These are phyloP conservation scores for Cyprinodon brontotheroides DNA, from an alignment of 2,113 vertebrate genomes.

Conservation along the genomic window DNA sequence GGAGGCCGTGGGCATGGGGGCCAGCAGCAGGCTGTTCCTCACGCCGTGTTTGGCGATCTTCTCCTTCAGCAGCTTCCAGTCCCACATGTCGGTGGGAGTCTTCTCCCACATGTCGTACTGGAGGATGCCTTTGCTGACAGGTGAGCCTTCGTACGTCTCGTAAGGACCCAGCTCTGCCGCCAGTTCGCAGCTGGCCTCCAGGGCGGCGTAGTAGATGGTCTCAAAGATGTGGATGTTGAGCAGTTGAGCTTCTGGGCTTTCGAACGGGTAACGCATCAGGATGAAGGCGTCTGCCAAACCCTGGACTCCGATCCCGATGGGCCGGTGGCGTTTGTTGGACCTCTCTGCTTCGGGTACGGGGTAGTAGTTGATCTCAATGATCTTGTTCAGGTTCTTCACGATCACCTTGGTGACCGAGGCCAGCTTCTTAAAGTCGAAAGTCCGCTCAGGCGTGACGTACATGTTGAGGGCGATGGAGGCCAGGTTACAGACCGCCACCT, in stretches of 20 bases:
- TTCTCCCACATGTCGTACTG: constrained; percentile 98
- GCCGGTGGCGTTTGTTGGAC: constrained; percentile 92
- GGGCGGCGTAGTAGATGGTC: constrained; percentile 92
- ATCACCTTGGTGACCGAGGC: constrained; percentile 90
- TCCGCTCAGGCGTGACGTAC: constrained; percentile 91
- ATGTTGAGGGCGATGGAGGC: constrained; percentile 96
- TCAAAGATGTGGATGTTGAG: constrained; percentile 96
- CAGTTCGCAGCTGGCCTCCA: constrained; percentile 94
- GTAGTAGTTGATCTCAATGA: constrained; percentile 97
- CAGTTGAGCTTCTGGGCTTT: constrained; percentile 88
- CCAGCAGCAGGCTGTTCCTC: constrained; percentile 93
- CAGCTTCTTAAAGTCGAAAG: constrained; percentile 89
- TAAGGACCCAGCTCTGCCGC: constrained; percentile 86
- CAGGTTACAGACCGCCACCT: constrained; percentile 97
- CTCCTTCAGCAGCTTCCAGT: constrained; percentile 91
- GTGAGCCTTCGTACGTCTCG: constrained; percentile 89
- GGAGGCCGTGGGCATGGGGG: constrained; percentile 97
- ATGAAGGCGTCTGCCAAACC: constrained; percentile 96
- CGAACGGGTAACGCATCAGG: constrained; percentile 93
- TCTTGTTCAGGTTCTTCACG: constrained; percentile 94
- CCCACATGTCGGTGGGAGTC: constrained; percentile 88
- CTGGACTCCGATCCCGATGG: constrained; percentile 96
- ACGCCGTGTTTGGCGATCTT: constrained; percentile 92
- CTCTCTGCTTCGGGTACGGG: constrained; percentile 88
- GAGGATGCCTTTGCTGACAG: constrained; percentile 93